Evolutionary conservation across 2,888 invertebrate genomes (phyloP).

Genomic region (Neuroscelio doddi): DNA sequence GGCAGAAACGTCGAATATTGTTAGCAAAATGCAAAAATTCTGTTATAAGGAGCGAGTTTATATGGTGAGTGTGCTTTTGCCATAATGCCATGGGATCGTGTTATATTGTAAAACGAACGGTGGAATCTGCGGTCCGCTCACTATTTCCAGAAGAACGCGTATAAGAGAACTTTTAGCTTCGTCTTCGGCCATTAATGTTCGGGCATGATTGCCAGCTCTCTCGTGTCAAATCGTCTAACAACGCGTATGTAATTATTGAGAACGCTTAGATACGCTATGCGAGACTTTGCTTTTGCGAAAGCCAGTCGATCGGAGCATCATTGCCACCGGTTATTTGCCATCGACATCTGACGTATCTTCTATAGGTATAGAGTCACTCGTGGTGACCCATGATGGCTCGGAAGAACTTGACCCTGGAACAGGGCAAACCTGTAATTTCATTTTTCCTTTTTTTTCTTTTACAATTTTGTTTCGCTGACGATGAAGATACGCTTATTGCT

Average conservation of each 20-base stretch:
- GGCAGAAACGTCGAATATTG: slow-evolving; percentile 56
- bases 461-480: too few species aligned
- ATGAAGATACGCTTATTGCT: too few species aligned
- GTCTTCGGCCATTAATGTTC: slow-evolving; percentile 65
- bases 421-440: not conserved
- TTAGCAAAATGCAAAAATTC: slow-evolving; percentile 60
- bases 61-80: slow-evolving; percentile 55
- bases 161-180: slow-evolving; percentile 50
- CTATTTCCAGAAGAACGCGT: slow-evolving; percentile 9
- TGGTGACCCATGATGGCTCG: not conserved
- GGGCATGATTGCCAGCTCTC: slow-evolving; percentile 60
- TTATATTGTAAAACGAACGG: not conserved
- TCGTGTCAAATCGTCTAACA: slow-evolving; percentile 54
- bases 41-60: slow-evolving; percentile 61
- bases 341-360: not conserved
- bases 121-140: not conserved
- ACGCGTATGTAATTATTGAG: not conserved
- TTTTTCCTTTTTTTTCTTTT: not conserved
- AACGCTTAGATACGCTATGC: not conserved
- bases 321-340: not conserved
- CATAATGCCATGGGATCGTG: not conserved
- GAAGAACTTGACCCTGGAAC: slow-evolving; percentile 42
- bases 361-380: not conserved
- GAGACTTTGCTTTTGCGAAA: too few species aligned
- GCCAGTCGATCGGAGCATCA: not conserved